Conservation (phyloP, 2,797 vertebrate species). For the Malurus splendens region DNA sequence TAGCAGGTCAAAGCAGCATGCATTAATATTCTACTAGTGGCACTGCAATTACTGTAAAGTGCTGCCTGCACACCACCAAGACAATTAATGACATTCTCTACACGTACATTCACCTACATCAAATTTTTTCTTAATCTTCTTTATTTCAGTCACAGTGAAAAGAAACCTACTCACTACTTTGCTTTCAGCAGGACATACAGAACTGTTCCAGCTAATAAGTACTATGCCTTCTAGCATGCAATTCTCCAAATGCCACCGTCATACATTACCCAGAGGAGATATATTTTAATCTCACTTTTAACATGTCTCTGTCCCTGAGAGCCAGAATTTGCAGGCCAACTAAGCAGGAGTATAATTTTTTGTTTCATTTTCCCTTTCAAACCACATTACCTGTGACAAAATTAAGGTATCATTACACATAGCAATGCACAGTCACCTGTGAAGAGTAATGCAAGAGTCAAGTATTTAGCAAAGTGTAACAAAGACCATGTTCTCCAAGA, state of each 20-base stretch:
- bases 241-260: slow-evolving; percentile 22
- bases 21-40: not conserved
- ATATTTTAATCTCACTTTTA: not conserved
- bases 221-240: not conserved
- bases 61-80: not conserved
- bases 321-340: not conserved
- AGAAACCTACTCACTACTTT: not conserved
- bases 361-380: slow-evolving; percentile 17
- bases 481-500: not conserved
- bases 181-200: not conserved
- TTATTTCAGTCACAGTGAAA: slow-evolving; percentile 23
- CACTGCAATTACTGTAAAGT: slow-evolving; percentile 15
- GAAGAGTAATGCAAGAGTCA: not conserved
- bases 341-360: not conserved
- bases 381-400: not conserved
- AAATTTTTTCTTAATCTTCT: not conserved
- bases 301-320: not conserved
- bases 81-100: slow-evolving; percentile 8
- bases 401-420: not conserved
- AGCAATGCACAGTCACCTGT: not conserved
- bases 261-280: not conserved
- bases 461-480: not conserved
- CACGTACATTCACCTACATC: not conserved
- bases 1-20: slow-evolving; percentile 23
- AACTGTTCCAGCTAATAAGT: not conserved